phyloP scores from a whole-genome alignment of 2,113 vertebrate species.

The Hippocampus comes region DNA sequence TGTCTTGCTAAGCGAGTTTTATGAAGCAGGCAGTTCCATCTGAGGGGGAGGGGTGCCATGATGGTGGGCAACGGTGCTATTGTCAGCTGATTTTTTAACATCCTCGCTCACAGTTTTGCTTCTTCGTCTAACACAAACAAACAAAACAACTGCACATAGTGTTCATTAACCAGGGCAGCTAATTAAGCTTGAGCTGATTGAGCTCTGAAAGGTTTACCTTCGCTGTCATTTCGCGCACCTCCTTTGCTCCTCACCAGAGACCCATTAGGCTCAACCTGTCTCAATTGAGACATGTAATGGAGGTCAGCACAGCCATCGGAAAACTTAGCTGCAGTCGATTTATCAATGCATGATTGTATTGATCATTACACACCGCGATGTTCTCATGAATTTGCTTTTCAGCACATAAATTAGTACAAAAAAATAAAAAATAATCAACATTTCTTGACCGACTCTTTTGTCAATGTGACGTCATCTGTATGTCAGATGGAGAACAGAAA shows the following conservation, averaged over 20 bases:
- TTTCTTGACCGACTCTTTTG: background rate
- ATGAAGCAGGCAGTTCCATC: constrained; percentile 97
- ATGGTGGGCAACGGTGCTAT: constrained; percentile 87
- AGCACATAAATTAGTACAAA: background rate
- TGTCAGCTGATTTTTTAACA: constrained; percentile 99
- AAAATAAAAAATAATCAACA: background rate
- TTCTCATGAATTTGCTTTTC: background rate
- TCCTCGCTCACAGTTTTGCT: constrained; percentile 99
- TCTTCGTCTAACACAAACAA: constrained; percentile 99
- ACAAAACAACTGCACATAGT: constrained; percentile 86
- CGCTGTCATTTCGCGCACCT: constrained; percentile 38
- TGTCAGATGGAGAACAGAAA: background rate
- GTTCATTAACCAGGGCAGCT: constrained; percentile 99
- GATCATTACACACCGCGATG: background rate
- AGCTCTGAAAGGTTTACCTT: constrained; percentile 85
- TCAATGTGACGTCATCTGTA: background rate
- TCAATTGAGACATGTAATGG: background rate
- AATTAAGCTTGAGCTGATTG: constrained; percentile 98
- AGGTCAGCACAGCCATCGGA: background rate
- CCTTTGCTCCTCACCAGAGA: background rate
- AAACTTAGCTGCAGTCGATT: background rate
- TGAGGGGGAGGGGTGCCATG: constrained; percentile 74
- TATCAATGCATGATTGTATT: background rate
- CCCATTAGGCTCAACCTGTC: background rate
- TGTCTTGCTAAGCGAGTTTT: constrained; percentile 99